Evolutionary conservation across 1,140 invertebrate genomes (phyloP), one percentile per base, ranked within the genome.

Genomic region (Drosophila seguyi): DNA sequence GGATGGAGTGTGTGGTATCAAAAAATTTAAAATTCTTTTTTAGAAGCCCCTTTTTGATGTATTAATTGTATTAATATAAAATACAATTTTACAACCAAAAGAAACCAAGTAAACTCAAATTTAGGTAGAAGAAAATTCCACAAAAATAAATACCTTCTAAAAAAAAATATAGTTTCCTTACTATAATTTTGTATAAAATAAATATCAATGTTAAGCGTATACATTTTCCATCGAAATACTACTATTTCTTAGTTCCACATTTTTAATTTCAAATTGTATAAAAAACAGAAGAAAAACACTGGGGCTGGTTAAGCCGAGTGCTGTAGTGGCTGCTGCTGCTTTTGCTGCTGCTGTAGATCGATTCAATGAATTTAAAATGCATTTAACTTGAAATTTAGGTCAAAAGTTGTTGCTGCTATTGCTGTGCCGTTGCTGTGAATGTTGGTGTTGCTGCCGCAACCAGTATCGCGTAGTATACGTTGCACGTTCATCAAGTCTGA

Each of bases 331-430:
- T 55, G 50, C 13, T 52, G 53, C 48, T 29, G 27, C 25, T n/a
- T n/a, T n/a, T 25, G 25, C 10, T 59, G 63, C 53, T 73, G 77
- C 74, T 53, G 73, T 59, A 84, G 85, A 88, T 90, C 86, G 85
- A 90, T 90, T 81, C 85, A 90, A 90, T 90, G 86, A 90, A 90
- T 90, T 86, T 85, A 90, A 90, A 90, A 90, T 90, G 81, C 81
- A 90, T 90, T 90, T 90, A 86, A 85, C 56, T 82, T 86, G 81
- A 86, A 90, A 90, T 90, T 90, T 90, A 81, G 85, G 85, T 90
- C 86, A 90, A 82, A 86, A 86, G 77, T 90, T 75, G 85, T 81
- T 79, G 84, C 58, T 75, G 71, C 62, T 79, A 31, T 75, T 66
- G 74, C 59, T 47, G 75, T 71, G 65, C 56, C 60, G 76, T 11